These are phyloP conservation scores for Nephrotoma appendiculata DNA, from an alignment of 2,888 invertebrate genomes.

Conservation along the genomic window DNA sequence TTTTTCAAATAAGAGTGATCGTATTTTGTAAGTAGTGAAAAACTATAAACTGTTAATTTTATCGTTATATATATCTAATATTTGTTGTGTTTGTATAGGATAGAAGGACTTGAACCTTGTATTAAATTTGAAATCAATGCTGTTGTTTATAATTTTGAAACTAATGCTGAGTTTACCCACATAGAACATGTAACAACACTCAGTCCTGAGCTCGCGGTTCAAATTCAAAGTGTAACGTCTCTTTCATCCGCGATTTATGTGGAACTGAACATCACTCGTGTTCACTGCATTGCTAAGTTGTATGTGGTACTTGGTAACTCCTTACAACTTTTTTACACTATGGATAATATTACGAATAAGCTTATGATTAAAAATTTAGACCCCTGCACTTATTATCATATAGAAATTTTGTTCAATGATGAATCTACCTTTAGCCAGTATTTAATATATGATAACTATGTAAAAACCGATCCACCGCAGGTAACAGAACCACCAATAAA, in stretches of 20 bases:
- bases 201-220: not conserved
- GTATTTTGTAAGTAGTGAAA: not conserved
- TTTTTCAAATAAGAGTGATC: not conserved
- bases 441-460: not conserved
- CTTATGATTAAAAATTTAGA: not conserved
- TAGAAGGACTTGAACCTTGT: not conserved
- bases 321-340: not conserved
- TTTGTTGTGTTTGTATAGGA: not conserved
- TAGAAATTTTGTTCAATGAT: not conserved
- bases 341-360: not conserved
- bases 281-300: not conserved
- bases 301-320: not conserved
- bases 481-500: not conserved
- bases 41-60: not conserved
- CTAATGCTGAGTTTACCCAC: not conserved
- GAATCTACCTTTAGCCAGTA: not conserved
- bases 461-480: not conserved
- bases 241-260: not conserved
- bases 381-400: not conserved
- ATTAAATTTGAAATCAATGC: not conserved
- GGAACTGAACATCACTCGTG: not conserved
- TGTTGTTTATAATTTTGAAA: not conserved
- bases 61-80: not conserved
- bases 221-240: not conserved
- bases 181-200: not conserved